These are phyloP conservation scores for Cyphomyrus discorhynchus DNA, from an alignment of 2,113 vertebrate species.

Conservation along the genomic window DNA sequence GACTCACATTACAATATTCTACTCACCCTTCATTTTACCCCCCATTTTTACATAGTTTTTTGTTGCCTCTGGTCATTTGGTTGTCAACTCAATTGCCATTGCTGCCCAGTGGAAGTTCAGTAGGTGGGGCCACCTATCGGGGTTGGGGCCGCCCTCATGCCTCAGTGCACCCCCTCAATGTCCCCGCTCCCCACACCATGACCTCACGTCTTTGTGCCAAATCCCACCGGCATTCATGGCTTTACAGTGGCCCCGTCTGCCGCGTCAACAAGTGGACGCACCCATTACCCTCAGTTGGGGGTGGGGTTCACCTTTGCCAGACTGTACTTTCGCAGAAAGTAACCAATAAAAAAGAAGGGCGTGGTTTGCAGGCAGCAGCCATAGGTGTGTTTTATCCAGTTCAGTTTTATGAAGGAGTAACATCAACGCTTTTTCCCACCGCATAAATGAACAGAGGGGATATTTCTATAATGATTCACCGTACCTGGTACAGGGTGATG, in stretches of 20 bases:
- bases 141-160: slow-evolving; percentile 69
- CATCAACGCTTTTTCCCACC: background rate
- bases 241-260: slow-evolving; percentile 56
- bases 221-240: slow-evolving; percentile 75
- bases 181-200: slow-evolving; percentile 70
- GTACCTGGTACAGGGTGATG: background rate
- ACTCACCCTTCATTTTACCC: background rate
- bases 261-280: slow-evolving; percentile 52
- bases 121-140: background rate
- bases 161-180: slow-evolving; percentile 78
- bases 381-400: background rate
- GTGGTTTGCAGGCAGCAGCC: background rate
- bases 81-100: slow-evolving; percentile 45
- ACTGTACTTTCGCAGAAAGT: background rate
- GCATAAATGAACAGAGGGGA: background rate
- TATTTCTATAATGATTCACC: background rate
- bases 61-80: slow-evolving; percentile 22
- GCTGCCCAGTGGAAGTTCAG: background rate
- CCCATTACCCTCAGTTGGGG: background rate
- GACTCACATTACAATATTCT: background rate
- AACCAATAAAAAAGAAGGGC: background rate
- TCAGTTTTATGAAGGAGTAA: background rate
- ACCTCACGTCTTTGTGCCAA: slow-evolving; percentile 84
- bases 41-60: background rate
- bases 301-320: background rate